phyloP scores from a whole-genome alignment of 2,888 invertebrate species.

The Chymomyza caudatula region DNA sequence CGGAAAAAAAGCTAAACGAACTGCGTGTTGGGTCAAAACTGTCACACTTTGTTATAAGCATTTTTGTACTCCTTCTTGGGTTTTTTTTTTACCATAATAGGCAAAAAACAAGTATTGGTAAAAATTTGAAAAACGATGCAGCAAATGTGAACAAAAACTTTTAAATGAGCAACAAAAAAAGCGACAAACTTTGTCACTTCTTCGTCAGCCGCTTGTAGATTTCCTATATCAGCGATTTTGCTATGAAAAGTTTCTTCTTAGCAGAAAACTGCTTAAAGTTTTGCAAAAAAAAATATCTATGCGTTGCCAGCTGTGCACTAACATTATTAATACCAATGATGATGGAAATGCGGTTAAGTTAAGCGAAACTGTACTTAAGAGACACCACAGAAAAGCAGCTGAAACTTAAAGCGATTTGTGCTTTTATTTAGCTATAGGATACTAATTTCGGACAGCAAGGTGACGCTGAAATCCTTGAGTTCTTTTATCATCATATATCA shows the following conservation, averaged over 20 bases:
- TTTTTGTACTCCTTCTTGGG: neutral
- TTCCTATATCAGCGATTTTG: constrained; percentile 29
- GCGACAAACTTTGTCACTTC: constrained; percentile 48
- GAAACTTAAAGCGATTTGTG: constrained; percentile 9
- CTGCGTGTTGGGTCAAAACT: constrained; percentile 27
- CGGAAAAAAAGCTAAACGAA: constrained; percentile 28
- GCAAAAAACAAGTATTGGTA: constrained; percentile 29
- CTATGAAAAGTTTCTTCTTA: constrained; percentile 1
- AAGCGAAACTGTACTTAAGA: neutral
- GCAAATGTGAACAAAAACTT: constrained; percentile 45
- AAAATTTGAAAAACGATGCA: constrained; percentile 50
- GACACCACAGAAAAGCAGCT: too few relatives aligned
- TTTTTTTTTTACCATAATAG: constrained; percentile 30
- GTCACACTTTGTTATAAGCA: constrained; percentile 7
- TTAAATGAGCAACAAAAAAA: constrained; percentile 12
- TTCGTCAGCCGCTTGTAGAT: constrained; percentile 34
- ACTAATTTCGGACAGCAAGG: too few relatives aligned
- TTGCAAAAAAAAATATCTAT: neutral
- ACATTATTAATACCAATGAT: neutral
- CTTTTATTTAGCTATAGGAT: too few relatives aligned
- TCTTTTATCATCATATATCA: too few relatives aligned
- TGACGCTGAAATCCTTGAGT: too few relatives aligned
- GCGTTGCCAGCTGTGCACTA: neutral
- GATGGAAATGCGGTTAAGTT: neutral
- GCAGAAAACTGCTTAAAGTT: neutral